phyloP scores from a whole-genome alignment of 1,140 invertebrate species.

The Drosophila truncata region DNA sequence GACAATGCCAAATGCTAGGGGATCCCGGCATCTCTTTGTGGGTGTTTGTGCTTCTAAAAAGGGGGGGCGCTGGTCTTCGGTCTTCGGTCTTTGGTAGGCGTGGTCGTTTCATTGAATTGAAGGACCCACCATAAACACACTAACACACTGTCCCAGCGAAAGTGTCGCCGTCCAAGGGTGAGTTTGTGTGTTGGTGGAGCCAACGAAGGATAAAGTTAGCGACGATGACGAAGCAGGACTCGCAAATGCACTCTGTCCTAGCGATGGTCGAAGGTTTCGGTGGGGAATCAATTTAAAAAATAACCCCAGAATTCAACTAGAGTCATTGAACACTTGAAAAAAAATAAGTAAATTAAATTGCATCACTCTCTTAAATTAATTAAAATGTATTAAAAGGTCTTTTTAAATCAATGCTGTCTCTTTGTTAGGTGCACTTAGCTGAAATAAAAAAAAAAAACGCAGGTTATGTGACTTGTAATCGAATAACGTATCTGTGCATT shows the following conservation, averaged over 20 bases:
- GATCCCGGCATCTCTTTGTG: constrained; percentile 11
- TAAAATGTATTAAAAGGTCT: not conserved
- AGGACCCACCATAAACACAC: constrained; percentile 69
- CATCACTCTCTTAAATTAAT: not conserved
- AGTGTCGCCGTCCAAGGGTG: constrained; percentile 56
- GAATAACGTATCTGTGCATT: not conserved
- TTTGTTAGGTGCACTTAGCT: not conserved
- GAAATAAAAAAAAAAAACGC: not conserved
- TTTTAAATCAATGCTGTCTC: not conserved
- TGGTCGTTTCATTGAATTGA: constrained; percentile 63
- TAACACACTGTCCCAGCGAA: constrained; percentile 81
- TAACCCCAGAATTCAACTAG: not conserved
- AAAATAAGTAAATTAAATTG: not conserved
- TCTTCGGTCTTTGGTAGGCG: constrained; percentile 34
- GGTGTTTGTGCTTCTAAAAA: constrained; percentile 15
- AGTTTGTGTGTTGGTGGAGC: constrained; percentile 24
- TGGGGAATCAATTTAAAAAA: constrained; percentile 1
- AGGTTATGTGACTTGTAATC: not conserved
- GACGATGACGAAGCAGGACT: constrained; percentile 63
- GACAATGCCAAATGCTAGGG: constrained; percentile 69
- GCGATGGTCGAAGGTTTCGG: constrained; percentile 17
- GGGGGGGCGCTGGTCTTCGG: constrained; percentile 28
- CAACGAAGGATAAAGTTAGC: constrained; percentile 82
- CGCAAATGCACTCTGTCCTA: constrained; percentile 75
- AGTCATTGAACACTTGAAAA: constrained; percentile 2